Evolutionary conservation across 2,888 invertebrate species (phyloP), one percentile per base, ranked within the genome.

Genomic region (Leucozona laternaria): DNA sequence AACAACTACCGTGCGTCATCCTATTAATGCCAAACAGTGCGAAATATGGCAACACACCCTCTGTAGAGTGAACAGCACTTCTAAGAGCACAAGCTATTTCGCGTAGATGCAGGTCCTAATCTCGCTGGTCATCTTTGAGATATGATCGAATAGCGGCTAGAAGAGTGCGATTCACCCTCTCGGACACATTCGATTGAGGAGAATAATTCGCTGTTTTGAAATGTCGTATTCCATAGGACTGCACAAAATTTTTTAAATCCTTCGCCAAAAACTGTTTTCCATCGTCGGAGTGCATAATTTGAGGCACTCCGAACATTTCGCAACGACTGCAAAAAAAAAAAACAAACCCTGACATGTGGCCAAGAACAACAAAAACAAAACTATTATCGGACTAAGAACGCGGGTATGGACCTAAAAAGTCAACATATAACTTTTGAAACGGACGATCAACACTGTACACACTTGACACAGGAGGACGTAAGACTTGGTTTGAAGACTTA

Each of bases 71-170:
- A 3, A 76, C 48, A 0, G 80, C 70, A 25, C 50, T 78, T 15
- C 86, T 22, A 10, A 86, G 22, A 0, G 86, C 82, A 17, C 75
- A 76, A 5, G 88, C 79, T 7, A 82, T 83, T 4, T 80, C 71
- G 7, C 76, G 76, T 10, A 88, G 13, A 20, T 84, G 75, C 1
- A 76, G 7, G 31, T 88, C 83, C 88, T 86, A 86, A 6, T 88
- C 77, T 10, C 80, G 13, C n/a, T 87, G 88, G 50, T 88, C 79
- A 0, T 78, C 48, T 7, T 88, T 31, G 0, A 88, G 10, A 20
- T 88, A 84, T 0, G 86, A 60, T 8, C 81, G 48, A 3, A 91
- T 89, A 57, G 89, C 90, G 0, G 90, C 90, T 6, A 31, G 31
- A 31, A 31, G 6, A 8, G 31, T 31, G 31, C 31, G 31, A 31